Conservation (phyloP, 2,888 invertebrate species). For the Limnephilus lunatus region DNA sequence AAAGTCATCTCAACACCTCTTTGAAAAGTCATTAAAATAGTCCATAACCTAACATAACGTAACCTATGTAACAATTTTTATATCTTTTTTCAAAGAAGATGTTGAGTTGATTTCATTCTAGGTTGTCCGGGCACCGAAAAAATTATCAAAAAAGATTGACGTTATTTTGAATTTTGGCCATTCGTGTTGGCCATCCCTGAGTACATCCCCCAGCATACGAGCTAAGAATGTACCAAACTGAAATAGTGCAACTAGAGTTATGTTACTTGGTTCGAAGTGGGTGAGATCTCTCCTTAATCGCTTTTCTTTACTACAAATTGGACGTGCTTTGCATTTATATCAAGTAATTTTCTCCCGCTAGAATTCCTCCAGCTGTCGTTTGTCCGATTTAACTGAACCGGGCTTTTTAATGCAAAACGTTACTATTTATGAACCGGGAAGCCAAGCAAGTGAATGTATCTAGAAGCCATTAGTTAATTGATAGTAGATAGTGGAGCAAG, state of each 20-base stretch:
- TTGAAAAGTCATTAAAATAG: no score
- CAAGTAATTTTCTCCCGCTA: constrained; percentile 37
- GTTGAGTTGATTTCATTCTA: no score
- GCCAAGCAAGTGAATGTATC: background rate
- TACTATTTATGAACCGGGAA: background rate
- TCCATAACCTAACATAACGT: no score
- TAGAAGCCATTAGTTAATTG: constrained; percentile 31
- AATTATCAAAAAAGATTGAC: background rate
- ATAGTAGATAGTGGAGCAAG: constrained; percentile 4
- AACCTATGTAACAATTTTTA: no score
- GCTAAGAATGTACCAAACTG: background rate
- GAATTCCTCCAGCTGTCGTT: constrained; percentile 24
- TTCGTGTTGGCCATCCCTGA: background rate
- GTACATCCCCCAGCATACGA: background rate
- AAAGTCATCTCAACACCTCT: no score
- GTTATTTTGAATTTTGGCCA: background rate
- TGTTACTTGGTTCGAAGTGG: background rate
- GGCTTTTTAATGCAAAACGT: constrained; percentile 33
- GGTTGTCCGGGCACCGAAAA: no score
- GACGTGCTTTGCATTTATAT: constrained; percentile 56
- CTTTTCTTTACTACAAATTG: constrained; percentile 51
- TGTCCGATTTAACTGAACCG: constrained; percentile 30
- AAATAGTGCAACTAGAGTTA: constrained; percentile 21
- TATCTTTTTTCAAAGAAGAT: no score
- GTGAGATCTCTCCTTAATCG: constrained; percentile 51